A percentile compares a stretch with the other conserved stretches of the same genome.
Conservation (phyloP, 2,113 vertebrate genomes). For the Boleophthalmus pectinirostris region DNA sequence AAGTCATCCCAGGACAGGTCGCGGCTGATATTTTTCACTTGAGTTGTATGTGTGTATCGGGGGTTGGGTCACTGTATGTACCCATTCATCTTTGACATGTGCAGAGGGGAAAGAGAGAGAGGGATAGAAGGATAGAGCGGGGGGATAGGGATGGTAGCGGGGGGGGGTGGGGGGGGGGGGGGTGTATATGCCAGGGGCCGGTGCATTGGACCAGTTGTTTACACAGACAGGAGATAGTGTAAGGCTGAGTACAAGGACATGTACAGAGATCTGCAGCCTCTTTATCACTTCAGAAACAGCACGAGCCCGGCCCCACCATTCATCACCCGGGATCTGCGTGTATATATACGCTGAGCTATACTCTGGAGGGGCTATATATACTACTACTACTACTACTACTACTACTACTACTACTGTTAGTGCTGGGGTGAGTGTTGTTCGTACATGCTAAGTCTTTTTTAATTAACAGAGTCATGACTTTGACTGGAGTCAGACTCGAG, state of each 20-base stretch:
- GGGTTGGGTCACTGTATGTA: not conserved
- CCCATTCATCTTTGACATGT: conserved; percentile 3
- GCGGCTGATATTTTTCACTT: not conserved
- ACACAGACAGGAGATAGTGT: conserved; percentile 19
- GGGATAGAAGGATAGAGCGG: too few species aligned
- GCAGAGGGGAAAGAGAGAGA: not conserved
- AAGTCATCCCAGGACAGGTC: not conserved
- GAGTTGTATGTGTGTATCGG: not conserved
- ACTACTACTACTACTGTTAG: too few species aligned
- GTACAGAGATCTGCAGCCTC: conserved; percentile 36
- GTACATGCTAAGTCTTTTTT: too few species aligned
- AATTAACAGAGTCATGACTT: too few species aligned
- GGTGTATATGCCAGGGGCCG: not conserved
- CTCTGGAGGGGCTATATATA: conserved; percentile 35
- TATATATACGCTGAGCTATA: too few species aligned
- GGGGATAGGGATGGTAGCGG: too few species aligned
- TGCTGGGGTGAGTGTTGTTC: too few species aligned
- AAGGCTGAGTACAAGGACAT: conserved; percentile 37
- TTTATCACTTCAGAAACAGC: conserved; percentile 52
- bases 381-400: too few species aligned
- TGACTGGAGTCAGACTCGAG: too few species aligned
- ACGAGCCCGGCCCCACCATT: conserved; percentile 45
- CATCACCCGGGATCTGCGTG: conserved; percentile 58
- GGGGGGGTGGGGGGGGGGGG: too few species aligned
- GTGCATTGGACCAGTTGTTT: conserved; percentile 2